Evolutionary conservation across 1,140 invertebrate genomes (phyloP), one percentile per base, ranked within the genome.

Genomic region (Chironomus tepperi): DNA sequence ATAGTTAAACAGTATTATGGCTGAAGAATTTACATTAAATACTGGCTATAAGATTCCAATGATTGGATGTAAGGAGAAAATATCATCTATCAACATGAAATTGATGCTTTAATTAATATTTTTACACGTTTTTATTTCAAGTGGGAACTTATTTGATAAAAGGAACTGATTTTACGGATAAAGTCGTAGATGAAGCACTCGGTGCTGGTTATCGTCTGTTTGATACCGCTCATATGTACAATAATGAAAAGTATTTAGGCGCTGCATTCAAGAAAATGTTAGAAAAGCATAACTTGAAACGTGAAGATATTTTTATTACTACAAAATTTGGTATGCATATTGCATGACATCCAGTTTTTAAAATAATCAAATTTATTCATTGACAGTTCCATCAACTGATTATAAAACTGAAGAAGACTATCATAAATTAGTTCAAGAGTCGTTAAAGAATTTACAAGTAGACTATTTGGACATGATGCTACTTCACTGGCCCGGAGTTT

Each of bases 281-380:
- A 7, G 79, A 80, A 12, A 83, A 81, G 73, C 79, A 83, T 75
- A 78, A 79, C 24, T 75, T 87, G 7, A 82, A 79, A 70, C 79
- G 86, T 77, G 77, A 83, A 74, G 86, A 89, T 76, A 80, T 89
- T 72, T 89, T 87, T 76, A 82, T 89, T 43, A 87, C 87, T 15
- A 87, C 86, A 72, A 88, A 89, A 83, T 70, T 70, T 19, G 65
- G 65, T 70, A 70, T 21, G 65, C 8, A 8, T 21, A 70, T 21
- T 70, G n/a, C n/a, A n/a, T n/a, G 1, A 7, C 64, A 67, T 18
- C 18, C 18, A 8, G 19, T 21, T 70, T 6, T 5, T 19, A 19
- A 1, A 57, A 57, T 57, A 12, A 10, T 0, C 16, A 70, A 19
- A 21, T 7, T 70, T 9, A 7, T 16, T 2, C 16, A 3, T 70